Conservation (phyloP, 1,140 invertebrate species). For the fruit fly (Drosophila melanogaster) region Release_6_plus_ISO1_MT NT_037436.4:11608001-11608500, state of each 20-base stretch:
- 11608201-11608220: neutral
- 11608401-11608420: neutral
- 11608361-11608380: too few species aligned
- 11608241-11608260: slow-evolving; percentile 7
- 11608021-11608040: slow-evolving; percentile 30
- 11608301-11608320: neutral
- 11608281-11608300: neutral
- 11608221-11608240: neutral
- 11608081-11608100: slow-evolving; percentile 42
- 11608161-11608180: slow-evolving; percentile 76
- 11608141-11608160: slow-evolving; percentile 64
- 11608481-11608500: neutral
- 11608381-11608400: too few species aligned
- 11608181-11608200: slow-evolving; percentile 32
- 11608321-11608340: too few species aligned
- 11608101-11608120: slow-evolving; percentile 65
- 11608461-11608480: neutral
- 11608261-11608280: neutral
- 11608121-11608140: slow-evolving; percentile 76
- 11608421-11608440: neutral
- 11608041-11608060: slow-evolving; percentile 65
- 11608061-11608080: slow-evolving; percentile 23
- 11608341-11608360: too few species aligned
- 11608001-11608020: slow-evolving; percentile 46
- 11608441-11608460: neutral